Evolutionary conservation across 2,888 invertebrate species (phyloP).

Genomic region (Clivina fossor): DNA sequence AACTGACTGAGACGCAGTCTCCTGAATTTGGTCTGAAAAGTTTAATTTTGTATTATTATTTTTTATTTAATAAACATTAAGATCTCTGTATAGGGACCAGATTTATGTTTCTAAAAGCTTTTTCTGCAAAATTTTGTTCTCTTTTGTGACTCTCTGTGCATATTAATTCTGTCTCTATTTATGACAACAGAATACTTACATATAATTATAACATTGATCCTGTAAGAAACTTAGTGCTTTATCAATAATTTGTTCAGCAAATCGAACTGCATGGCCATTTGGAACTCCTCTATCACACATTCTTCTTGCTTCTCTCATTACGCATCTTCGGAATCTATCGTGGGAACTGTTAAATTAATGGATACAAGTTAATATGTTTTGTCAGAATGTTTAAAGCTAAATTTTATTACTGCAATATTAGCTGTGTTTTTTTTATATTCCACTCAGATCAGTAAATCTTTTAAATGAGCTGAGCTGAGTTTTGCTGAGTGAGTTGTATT

Average conservation of each 20-base stretch:
- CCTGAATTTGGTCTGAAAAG: conserved; percentile 56
- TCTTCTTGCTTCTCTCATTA: conserved; percentile 56
- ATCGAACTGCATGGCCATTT: conserved; percentile 56
- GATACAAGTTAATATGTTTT: not conserved
- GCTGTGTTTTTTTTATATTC: too few relatives aligned
- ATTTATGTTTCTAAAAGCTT: too few relatives aligned
- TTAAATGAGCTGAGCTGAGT: too few relatives aligned
- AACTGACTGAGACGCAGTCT: conserved; percentile 50
- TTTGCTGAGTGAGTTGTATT: too few relatives aligned
- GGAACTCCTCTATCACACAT: conserved; percentile 56
- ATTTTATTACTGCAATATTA: conserved; percentile 3
- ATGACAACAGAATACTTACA: conserved; percentile 57
- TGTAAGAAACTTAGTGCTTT: conserved; percentile 62
- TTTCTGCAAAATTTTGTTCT: too few relatives aligned
- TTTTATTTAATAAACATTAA: not conserved
- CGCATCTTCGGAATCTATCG: conserved; percentile 61
- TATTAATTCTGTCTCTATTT: too few relatives aligned
- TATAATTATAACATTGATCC: conserved; percentile 62
- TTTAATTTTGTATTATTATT: not conserved
- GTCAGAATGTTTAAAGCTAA: not conserved
- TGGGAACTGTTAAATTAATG: conserved; percentile 55
- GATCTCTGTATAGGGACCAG: too few relatives aligned
- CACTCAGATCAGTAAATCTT: too few relatives aligned
- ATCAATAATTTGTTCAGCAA: conserved; percentile 59
- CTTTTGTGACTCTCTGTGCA: not conserved